Conservation (phyloP, 2,797 vertebrate species). For the Melanotaenia pygmaea region DNA sequence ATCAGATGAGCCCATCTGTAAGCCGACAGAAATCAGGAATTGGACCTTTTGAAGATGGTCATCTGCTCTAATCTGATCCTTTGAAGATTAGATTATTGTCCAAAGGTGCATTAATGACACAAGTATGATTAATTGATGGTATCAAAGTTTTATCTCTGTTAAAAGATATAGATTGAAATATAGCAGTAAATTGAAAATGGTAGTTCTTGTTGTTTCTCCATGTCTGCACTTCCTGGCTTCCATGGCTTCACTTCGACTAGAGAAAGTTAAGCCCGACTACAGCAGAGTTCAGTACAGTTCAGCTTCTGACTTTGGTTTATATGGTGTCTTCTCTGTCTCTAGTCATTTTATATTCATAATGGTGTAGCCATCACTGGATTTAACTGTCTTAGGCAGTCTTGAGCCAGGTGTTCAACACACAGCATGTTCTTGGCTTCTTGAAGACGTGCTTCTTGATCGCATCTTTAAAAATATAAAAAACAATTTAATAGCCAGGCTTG, state of each 20-base stretch:
- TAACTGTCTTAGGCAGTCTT: constrained; percentile 34
- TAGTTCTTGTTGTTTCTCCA: constrained; percentile 23
- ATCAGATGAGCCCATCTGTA: constrained; percentile 60
- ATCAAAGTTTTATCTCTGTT: constrained; percentile 48
- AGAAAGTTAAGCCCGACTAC: constrained; percentile 47
- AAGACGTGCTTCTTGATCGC: constrained; percentile 32
- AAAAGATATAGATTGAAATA: constrained; percentile 29
- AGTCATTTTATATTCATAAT: constrained; percentile 20
- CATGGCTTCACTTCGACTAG: constrained; percentile 37
- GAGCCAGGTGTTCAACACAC: constrained; percentile 49
- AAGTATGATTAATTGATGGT: constrained; percentile 48
- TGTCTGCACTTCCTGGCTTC: constrained; percentile 34
- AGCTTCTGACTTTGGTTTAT: constrained; percentile 49
- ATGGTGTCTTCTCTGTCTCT: constrained; percentile 49
- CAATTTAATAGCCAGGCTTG: constrained; percentile 18
- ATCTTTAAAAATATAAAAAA: constrained; percentile 35
- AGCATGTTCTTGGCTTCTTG: constrained; percentile 6
- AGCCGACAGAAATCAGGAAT: constrained; percentile 57
- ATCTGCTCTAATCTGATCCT: constrained; percentile 58
- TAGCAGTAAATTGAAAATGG: constrained; percentile 33
- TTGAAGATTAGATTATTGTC: constrained; percentile 71
- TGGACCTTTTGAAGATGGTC: constrained; percentile 64
- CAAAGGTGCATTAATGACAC: constrained; percentile 45
- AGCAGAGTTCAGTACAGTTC: constrained; percentile 34
- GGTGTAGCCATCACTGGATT: constrained; percentile 22